Evolutionary conservation across 2,888 invertebrate genomes (phyloP), one percentile per base, ranked within the genome.

Genomic region (Tromatobia lineatoria): DNA sequence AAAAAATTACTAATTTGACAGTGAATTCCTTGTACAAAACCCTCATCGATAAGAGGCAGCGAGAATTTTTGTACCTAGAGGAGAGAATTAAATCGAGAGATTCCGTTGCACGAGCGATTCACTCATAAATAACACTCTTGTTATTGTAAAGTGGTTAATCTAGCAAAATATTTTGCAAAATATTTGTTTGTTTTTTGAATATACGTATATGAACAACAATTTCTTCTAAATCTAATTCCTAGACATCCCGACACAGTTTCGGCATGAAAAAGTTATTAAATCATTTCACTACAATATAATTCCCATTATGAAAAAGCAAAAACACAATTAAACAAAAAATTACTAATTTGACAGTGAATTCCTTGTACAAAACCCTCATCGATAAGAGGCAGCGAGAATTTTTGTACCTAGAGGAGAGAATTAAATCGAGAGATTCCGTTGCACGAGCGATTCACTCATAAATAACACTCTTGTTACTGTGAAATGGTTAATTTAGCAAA

Each of bases 151-250:
- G 81, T 75, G 84, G 84, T 84, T 84, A 81, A 84, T 84, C 81
- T 84, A 84, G 84, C 84, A 79, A 84, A 84, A 84, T 84, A 84
- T 81, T n/a, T n/a, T n/a, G n/a, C n/a, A n/a, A n/a, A n/a, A n/a
- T n/a, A n/a, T n/a, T n/a, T n/a, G n/a, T n/a, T n/a, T n/a, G n/a
- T n/a, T n/a, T n/a, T n/a, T n/a, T n/a, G n/a, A n/a, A n/a, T n/a
- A n/a, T n/a, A n/a, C n/a, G n/a, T n/a, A n/a, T n/a, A n/a, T n/a
- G n/a, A n/a, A n/a, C n/a, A n/a, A n/a, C n/a, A n/a, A n/a, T n/a
- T n/a, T n/a, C n/a, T n/a, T n/a, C n/a, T n/a, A n/a, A n/a, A n/a
- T n/a, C n/a, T n/a, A n/a, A n/a, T n/a, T n/a, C n/a, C n/a, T n/a
- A n/a, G n/a, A n/a, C n/a, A n/a, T n/a, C n/a, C n/a, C n/a, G n/a